Evolutionary conservation across 2,113 vertebrate species (phyloP), one percentile per base, ranked within the genome.

Genomic region (Phrynocephalus versicolor): DNA sequence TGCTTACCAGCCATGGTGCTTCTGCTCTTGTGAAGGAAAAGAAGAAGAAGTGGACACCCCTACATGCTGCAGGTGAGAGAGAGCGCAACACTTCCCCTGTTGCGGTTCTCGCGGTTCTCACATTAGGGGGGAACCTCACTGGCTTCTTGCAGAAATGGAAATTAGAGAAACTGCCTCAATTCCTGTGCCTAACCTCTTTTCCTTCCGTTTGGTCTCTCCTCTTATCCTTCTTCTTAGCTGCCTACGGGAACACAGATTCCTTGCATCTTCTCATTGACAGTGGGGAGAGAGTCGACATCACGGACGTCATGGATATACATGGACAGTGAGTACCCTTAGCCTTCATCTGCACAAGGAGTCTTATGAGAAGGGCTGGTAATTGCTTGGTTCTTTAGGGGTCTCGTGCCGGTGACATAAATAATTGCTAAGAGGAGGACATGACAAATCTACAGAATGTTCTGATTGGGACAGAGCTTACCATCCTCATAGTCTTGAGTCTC

Each of bases 231-330:
- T 64, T 86, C 33, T 2, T 92, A 99, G 98, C 98, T 93, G 97
- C 97, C 91, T 97, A 96, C 8, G 98, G 98, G 87, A 97, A 97
- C 93, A 97, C 97, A 1, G 98, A 99, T 93, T 98, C 97, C 94
- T 93, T 99, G 92, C 98, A 98, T 90, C 95, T 98, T 90, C 96
- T 99, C 92, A 97, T 99, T 39, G 98, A 98, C 93, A 96, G 94
- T 82, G 97, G 97, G 84, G 97, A 98, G 85, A 97, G 97, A 80
- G 95, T 94, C 0, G 97, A 98, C 91, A 94, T 99, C 93, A 96
- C 97, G 18, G 97, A 99, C 94, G 96, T 97, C 88, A 96, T 95
- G 93, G 98, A 99, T 90, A 91, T 95, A 89, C 96, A 96, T 77
- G 98, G 98, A 94, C 98, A 98, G 98, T 99, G 93, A 97, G 98